These are phyloP conservation scores for Heliconius hortense DNA, from an alignment of 2,888 invertebrate genomes.

Conservation along the genomic window DNA sequence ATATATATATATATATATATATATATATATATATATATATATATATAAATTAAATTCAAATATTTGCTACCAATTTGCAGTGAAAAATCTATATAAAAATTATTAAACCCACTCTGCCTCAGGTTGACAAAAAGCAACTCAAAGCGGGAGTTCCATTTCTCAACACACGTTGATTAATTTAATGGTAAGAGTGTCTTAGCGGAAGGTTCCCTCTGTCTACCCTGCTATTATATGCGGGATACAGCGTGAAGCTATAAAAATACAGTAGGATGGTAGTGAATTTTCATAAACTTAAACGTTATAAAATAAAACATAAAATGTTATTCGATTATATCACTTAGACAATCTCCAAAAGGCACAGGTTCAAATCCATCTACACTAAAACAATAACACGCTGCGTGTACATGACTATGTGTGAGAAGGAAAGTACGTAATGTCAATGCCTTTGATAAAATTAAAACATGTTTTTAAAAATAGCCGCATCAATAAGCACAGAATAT, in stretches of 20 bases:
- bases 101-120: no score
- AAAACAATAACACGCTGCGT: neutral
- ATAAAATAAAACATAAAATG: neutral
- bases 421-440: neutral
- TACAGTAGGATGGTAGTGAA: no score
- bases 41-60: no score
- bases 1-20: no score
- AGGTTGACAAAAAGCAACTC: no score
- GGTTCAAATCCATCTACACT: neutral
- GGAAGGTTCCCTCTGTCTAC: neutral
- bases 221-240: neutral
- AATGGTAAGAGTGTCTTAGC: neutral
- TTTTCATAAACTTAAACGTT: neutral
- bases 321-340: neutral
- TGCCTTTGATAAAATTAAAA: slow-evolving; percentile 14
- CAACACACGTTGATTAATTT: no score
- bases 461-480: neutral
- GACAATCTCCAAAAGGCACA: neutral
- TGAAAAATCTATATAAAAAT: no score
- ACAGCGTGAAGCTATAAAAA: no score
- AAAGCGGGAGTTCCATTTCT: no score
- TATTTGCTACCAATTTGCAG: no score
- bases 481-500: neutral
- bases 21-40: no score
- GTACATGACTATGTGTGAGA: neutral